Evolutionary conservation across 2,888 invertebrate genomes (phyloP), one percentile per base, ranked within the genome.

Genomic region (Zeuzera pyrina): DNA sequence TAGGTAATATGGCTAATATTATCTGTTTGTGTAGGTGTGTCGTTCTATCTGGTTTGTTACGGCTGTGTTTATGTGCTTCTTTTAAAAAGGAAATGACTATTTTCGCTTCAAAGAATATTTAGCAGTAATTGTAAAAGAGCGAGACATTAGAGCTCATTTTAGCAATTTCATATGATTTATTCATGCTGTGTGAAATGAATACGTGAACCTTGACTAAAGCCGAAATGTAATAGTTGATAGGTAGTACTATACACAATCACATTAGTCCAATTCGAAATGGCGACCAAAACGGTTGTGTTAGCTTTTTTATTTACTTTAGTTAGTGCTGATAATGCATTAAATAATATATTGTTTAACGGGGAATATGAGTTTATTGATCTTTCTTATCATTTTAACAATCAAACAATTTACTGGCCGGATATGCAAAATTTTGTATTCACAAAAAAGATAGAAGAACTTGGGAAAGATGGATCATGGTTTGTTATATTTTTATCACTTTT

Each of bases 361-460:
- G 44, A 55, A 26, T 68, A 60, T 39, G 68, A 71, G 30, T 69
- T 71, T 34, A 50, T 69, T 34, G 74, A 76, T 45, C 45, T 76
- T 29, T 59, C 63, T 14, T 57, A 70, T 41, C 45, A 59, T 2
- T 72, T 68, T 36, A 58, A 71, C 42, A 54, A 42, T 21, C 7
- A 35, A 5, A 45, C 43, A 3, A 22, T 43, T 3, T 41, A 43
- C 23, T 43, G 41, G 43, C 38, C 40, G 5, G 23, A 35, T 5
- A 12, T 21, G 7, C 31, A 33, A 31, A 29, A 35, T 6, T 45
- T 43, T 23, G 30, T 21, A 16, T 43, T 41, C 29, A 41, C 39
- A 15, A 41, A 41, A 14, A 41, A 40, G 22, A 36, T 22, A 5
- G 41, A 33, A 29, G 25, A 35, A n/a, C 13, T 25, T 15, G 11